Conservation (phyloP, 2,888 invertebrate genomes). For the Nezara viridula region DNA sequence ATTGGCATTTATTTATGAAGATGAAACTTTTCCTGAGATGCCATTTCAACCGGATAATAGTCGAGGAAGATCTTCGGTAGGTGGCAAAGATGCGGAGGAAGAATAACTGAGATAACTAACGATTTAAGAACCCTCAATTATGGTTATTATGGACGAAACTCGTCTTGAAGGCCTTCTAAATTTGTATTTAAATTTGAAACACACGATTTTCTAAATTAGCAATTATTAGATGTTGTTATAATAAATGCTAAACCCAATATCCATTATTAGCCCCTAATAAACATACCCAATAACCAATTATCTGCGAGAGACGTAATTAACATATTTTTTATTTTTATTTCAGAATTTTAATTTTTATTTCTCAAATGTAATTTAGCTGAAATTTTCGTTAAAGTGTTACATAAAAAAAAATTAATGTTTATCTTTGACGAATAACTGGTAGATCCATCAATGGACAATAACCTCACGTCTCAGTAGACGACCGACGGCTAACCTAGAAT, state of each 20-base stretch:
- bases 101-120: background rate
- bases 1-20: no score
- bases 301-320: background rate
- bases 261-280: background rate
- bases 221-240: background rate
- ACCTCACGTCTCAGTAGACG: no score
- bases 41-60: background rate
- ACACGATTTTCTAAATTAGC: background rate
- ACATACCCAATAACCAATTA: background rate
- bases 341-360: no score
- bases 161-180: conserved; percentile 7
- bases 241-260: background rate
- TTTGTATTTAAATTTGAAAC: background rate
- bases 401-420: no score
- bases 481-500: no score
- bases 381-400: no score
- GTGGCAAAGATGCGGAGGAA: background rate
- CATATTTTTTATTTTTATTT: background rate
- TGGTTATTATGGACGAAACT: background rate
- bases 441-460: no score
- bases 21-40: background rate
- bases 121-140: background rate
- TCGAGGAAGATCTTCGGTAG: background rate
- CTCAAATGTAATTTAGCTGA: no score
- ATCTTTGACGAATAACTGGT: no score